These are phyloP conservation scores for Drosophila anomelani DNA, from an alignment of 2,888 invertebrate genomes.

Conservation along the genomic window DNA sequence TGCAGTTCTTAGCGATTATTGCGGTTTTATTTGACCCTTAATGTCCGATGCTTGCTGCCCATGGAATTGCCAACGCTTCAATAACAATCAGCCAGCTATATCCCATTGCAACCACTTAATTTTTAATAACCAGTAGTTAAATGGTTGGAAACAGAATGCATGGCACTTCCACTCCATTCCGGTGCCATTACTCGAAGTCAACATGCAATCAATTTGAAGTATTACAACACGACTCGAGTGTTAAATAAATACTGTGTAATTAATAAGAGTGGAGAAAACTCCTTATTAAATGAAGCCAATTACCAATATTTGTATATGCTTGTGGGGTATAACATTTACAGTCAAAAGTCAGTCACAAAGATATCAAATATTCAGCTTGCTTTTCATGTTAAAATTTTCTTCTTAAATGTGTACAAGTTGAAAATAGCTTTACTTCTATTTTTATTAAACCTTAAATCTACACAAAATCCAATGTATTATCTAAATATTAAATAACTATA, in stretches of 20 bases:
- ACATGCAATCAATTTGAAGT: slow-evolving; percentile 62
- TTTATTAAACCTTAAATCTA: background rate
- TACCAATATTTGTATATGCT: background rate
- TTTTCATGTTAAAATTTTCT: background rate
- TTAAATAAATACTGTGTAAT: slow-evolving; percentile 23
- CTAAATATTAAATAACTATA: too few relatives aligned
- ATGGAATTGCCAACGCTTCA: slow-evolving; percentile 37
- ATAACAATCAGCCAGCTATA: slow-evolving; percentile 34
- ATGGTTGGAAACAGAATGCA: slow-evolving; percentile 25
- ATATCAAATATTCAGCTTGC: background rate
- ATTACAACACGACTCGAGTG: slow-evolving; percentile 36
- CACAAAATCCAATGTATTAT: background rate
- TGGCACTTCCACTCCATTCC: slow-evolving; percentile 49
- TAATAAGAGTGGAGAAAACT: slow-evolving; percentile 1
- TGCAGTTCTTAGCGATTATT: slow-evolving; percentile 36
- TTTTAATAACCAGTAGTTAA: slow-evolving; percentile 76
- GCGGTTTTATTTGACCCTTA: slow-evolving; percentile 39
- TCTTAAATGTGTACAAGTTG: background rate
- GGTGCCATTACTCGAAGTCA: slow-evolving; percentile 55
- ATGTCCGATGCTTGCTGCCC: slow-evolving; percentile 21
- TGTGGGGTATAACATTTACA: background rate
- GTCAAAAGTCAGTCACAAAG: background rate
- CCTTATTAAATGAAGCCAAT: background rate
- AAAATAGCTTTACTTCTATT: background rate
- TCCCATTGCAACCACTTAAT: slow-evolving; percentile 57